These are phyloP conservation scores for Rhimphoctona megacephalus DNA, from an alignment of 2,888 invertebrate species.

Conservation along the genomic window DNA sequence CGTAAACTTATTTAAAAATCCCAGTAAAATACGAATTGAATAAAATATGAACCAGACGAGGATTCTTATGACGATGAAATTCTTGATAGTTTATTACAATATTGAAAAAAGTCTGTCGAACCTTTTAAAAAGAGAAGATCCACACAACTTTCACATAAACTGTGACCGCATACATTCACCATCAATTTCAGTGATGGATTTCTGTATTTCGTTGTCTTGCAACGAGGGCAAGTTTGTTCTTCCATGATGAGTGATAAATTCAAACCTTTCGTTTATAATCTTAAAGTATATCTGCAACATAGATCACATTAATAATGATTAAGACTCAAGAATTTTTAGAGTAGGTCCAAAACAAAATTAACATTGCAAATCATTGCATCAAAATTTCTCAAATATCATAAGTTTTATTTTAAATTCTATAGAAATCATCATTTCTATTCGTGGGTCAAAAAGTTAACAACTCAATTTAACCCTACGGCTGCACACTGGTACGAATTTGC, in stretches of 20 bases:
- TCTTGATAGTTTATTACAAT: not conserved
- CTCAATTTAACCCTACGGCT: too few species aligned
- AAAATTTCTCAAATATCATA: too few species aligned
- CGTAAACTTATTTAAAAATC: not conserved
- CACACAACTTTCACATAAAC: constrained; percentile 98
- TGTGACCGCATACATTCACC: constrained; percentile 99
- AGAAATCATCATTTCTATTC: too few species aligned
- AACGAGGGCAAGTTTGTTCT: constrained; percentile 96
- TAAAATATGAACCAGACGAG: too few species aligned
- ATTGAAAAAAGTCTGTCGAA: constrained; percentile 78
- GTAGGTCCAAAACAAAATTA: too few species aligned
- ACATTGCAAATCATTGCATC: not conserved
- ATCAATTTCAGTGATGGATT: constrained; percentile 98
- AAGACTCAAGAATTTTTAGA: too few species aligned
- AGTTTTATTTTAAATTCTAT: too few species aligned
- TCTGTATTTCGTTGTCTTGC: constrained; percentile 98
- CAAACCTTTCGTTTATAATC: not conserved
- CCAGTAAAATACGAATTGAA: not conserved
- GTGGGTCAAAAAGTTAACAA: too few species aligned
- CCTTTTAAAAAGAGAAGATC: constrained; percentile 98
- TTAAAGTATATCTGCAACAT: constrained; percentile 15
- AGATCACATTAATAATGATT: not conserved
- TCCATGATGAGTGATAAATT: constrained; percentile 46
- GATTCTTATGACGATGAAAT: not conserved
- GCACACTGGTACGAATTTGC: too few species aligned